These are phyloP conservation scores for Zele albiditarsus DNA, from an alignment of 2,888 invertebrate species.

Conservation along the genomic window DNA sequence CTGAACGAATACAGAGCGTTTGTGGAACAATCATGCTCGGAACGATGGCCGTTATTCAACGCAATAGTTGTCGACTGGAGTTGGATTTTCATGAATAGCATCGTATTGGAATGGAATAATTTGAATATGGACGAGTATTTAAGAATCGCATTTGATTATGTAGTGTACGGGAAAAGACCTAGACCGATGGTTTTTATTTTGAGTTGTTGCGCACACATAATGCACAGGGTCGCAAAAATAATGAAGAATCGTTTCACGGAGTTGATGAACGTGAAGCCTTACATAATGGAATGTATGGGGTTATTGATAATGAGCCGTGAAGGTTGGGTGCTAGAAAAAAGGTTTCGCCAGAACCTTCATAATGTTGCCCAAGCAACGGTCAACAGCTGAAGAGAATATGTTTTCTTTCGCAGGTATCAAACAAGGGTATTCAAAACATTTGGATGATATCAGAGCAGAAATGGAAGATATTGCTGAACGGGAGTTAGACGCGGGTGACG, in stretches of 20 bases:
- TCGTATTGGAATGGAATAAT: constrained; percentile 18
- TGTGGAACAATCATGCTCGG: neutral
- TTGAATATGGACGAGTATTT: neutral
- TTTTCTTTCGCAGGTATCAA: neutral
- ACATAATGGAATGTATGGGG: neutral
- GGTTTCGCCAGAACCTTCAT: too few relatives aligned
- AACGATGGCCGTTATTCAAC: constrained; percentile 18
- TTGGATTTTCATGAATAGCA: constrained; percentile 2
- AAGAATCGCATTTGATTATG: neutral
- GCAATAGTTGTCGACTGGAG: constrained; percentile 24
- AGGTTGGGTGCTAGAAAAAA: neutral
- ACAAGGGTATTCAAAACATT: neutral
- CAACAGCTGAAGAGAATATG: too few relatives aligned
- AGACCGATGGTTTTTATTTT: neutral
- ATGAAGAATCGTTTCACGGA: constrained; percentile 2
- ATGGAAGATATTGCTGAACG: neutral
- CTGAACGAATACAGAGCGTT: neutral
- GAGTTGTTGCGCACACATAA: constrained; percentile 6
- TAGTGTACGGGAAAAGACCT: neutral
- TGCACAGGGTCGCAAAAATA: neutral
- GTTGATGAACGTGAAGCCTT: neutral
- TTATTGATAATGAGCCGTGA: neutral
- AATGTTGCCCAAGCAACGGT: too few relatives aligned
- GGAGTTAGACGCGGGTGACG: neutral
- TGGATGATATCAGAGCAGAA: neutral